Evolutionary conservation across 2,797 vertebrate genomes (phyloP), one percentile per base, ranked within the genome.

Genomic region (Poecilia picta): DNA sequence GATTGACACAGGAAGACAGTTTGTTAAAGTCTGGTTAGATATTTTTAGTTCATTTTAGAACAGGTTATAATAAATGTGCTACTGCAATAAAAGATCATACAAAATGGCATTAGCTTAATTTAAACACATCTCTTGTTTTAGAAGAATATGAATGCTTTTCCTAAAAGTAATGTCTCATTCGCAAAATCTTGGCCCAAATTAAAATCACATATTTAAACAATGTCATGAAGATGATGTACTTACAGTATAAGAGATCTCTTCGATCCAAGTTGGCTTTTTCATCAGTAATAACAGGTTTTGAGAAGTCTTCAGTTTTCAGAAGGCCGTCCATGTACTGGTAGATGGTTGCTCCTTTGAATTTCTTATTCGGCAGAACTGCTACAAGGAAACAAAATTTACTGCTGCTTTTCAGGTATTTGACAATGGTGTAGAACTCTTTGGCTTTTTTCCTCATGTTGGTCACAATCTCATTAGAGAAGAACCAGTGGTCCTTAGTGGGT

Each of bases 161-260:
- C 8, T n/a, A 11, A 55, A 11, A 25, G 10, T 11, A 25, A 55
- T 1, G 23, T 10, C 2, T 53, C 23, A 53, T 2, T 53, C 20
- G 10, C 13, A 23, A 53, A 8, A 53, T 25, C 23, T 53, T 53
- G 23, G 23, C n/a, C 31, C 12, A 59, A 33, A 31, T 31, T 59
- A 59, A 59, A 59, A 62, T 62, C 5, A 16, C 28, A 31, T 33
- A 62, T 62, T 62, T 33, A 15, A 62, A 62, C 2, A 62, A 33
- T 10, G 7, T 33, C 5, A 62, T 62, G 15, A 62, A 2, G 28
- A 62, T 31, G 31, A 62, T 62, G 13, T 62, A 62, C 57, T 62
- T 62, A 62, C 57, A 62, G 1, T 62, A 33, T 8, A 33, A 33
- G 0, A 59, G 28, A 15, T 68, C 77, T 90, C 83, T 87, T 81